These are phyloP conservation scores for Rafetus swinhoei DNA, from an alignment of 2,113 vertebrate species.

Conservation along the genomic window DNA sequence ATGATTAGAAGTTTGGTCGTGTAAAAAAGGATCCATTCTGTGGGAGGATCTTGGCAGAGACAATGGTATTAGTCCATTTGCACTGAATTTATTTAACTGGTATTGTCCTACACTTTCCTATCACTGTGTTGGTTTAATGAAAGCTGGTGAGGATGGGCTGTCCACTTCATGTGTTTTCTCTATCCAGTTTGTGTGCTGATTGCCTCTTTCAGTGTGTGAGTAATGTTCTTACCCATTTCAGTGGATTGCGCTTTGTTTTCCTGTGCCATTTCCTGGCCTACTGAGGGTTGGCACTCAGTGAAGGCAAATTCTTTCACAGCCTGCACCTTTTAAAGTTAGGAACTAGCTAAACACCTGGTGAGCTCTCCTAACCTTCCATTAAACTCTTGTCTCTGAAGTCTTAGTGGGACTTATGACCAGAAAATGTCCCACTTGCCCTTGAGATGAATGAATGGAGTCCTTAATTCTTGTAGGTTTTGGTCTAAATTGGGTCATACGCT, in stretches of 20 bases:
- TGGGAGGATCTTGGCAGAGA: accelerated
- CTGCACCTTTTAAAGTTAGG: not conserved
- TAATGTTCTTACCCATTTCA: constrained; percentile 15
- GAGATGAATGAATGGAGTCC: not conserved
- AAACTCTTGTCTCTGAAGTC: not conserved
- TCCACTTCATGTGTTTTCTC: constrained; percentile 2
- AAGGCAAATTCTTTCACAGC: too few relatives aligned
- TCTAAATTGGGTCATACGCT: too few relatives aligned
- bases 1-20: not conserved
- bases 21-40: not conserved
- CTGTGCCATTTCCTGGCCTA: not conserved
- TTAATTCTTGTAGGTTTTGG: not conserved
- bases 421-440: not conserved
- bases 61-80: not conserved
- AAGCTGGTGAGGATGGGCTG: constrained; percentile 27
- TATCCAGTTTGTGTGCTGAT: not conserved
- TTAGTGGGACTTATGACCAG: not conserved
- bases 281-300: not conserved
- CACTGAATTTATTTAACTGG: accelerated
- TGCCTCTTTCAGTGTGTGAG: not conserved
- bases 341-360: not conserved
- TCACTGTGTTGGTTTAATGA: constrained; percentile 48
- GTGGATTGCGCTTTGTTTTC: not conserved
- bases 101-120: not conserved
- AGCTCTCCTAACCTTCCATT: not conserved